Evolutionary conservation across 2,797 vertebrate genomes (phyloP), one percentile per base, ranked within the genome.

Genomic region (Sparus aurata): DNA sequence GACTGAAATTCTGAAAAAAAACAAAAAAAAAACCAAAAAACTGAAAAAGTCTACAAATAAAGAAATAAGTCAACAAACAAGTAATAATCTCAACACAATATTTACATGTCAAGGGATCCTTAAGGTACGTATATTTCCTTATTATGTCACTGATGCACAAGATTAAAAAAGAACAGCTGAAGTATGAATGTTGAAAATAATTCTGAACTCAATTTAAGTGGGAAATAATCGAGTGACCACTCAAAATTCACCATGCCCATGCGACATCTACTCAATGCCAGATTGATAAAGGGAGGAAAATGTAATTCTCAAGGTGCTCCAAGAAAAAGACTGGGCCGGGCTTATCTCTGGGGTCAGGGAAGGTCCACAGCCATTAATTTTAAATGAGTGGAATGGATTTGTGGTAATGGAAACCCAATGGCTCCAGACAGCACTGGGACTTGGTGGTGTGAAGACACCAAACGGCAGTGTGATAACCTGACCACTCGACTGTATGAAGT

Each of bases 341-440:
- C 73, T 83, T 69, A 83, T 86, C 83, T 82, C 88, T 41, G 80
- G 81, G 92, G 88, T 92, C 84, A 85, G 61, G 41, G 43, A 83
- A 80, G 89, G 89, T 91, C 86, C 89, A 88, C 76, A 78, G 89
- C 89, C 91, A 95, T 95, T 92, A 87, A 95, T 95, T 94, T 95
- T 92, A 93, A 93, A 95, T 94, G 93, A 94, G 89, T 52, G 79
- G 73, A 92, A 94, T 94, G 90, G 92, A 94, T 94, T 91, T 93
- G 90, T 72, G 86, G 91, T 94, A 95, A 95, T 93, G 89, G 91
- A 94, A 92, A 93, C 88, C 88, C 90, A 92, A 88, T 87, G 91
- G 90, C 88, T 92, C 77, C 89, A 93, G 90, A 92, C 87, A 83
- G 91, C 69, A 6, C 22, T 87, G 90, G 89, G 87, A 87, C 86